Evolutionary conservation across 2,888 invertebrate genomes (phyloP).

Genomic region (Epirrhoe alternata): DNA sequence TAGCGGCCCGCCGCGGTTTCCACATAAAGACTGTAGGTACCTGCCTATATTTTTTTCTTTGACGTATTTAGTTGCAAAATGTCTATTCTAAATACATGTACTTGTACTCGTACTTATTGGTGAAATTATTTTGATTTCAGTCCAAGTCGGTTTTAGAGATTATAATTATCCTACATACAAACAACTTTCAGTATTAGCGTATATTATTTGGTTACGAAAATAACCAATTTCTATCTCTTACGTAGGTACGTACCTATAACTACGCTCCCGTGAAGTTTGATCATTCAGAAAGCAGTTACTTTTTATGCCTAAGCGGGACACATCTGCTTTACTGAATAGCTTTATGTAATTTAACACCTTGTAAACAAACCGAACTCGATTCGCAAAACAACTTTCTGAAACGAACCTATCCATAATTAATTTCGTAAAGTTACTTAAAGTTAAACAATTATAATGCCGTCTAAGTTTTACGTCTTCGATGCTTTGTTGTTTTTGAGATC

Average conservation of each 20-base stretch:
- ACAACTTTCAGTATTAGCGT: neutral
- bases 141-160: too few species aligned
- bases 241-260: neutral
- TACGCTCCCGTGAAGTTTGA: conserved; percentile 27
- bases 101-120: too few species aligned
- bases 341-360: conserved; percentile 41
- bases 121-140: too few species aligned
- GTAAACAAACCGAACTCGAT: conserved; percentile 40
- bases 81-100: too few species aligned
- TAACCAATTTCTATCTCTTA: conserved; percentile 1
- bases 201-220: neutral
- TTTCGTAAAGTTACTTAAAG: neutral
- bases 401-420: neutral
- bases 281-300: conserved; percentile 34
- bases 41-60: too few species aligned
- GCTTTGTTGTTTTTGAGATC: too few species aligned
- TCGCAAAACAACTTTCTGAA: conserved; percentile 28
- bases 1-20: too few species aligned
- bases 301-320: conserved; percentile 39
- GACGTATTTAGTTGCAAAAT: too few species aligned
- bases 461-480: neutral
- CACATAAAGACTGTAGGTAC: too few species aligned
- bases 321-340: conserved; percentile 38
- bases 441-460: too few species aligned
- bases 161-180: too few species aligned